Conservation (phyloP, 1,140 invertebrate genomes). For the Lethrus apterus region DNA sequence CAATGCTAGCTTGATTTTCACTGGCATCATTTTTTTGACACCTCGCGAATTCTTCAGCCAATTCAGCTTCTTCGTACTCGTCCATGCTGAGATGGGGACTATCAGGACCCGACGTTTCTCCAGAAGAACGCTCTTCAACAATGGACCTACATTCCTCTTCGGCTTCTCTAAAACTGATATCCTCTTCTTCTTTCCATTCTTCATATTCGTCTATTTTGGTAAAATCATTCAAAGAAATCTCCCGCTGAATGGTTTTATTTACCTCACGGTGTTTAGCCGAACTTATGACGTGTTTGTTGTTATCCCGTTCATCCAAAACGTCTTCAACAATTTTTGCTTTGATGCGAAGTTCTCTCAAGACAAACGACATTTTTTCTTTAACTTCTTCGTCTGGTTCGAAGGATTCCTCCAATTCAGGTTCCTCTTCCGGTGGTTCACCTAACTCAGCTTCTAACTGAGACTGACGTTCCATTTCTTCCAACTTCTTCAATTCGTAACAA, state of each 20-base stretch:
- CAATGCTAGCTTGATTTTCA: slow-evolving; percentile 31
- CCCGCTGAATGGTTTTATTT: background rate
- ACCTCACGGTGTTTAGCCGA: slow-evolving; percentile 40
- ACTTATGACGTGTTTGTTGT: slow-evolving; percentile 38
- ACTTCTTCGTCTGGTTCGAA: slow-evolving; percentile 60
- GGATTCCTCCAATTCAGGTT: slow-evolving; percentile 47
- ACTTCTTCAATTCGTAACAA: slow-evolving; percentile 76
- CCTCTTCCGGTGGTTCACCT: slow-evolving; percentile 51
- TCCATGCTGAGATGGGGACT: slow-evolving; percentile 67
- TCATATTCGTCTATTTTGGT: slow-evolving; percentile 34
- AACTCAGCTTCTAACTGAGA: slow-evolving; percentile 58
- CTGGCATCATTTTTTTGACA: slow-evolving; percentile 38
- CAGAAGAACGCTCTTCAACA: slow-evolving; percentile 56
- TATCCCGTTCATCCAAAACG: slow-evolving; percentile 33
- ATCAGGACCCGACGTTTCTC: slow-evolving; percentile 80
- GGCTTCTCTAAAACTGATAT: too few species aligned
- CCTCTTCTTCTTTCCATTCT: slow-evolving; percentile 43
- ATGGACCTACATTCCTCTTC: slow-evolving; percentile 36
- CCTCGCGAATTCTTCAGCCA: slow-evolving; percentile 36
- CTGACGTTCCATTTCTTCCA: slow-evolving; percentile 78
- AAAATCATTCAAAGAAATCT: slow-evolving; percentile 18
- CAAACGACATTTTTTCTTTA: slow-evolving; percentile 70
- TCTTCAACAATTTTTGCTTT: slow-evolving; percentile 50
- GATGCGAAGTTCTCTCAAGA: slow-evolving; percentile 62
- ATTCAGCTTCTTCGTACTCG: slow-evolving; percentile 54